Percentiles rank a stretch among this genome's conserved stretches.
phyloP scores from a whole-genome alignment of 2,888 invertebrate genomes.

The Aelia acuminata region DNA sequence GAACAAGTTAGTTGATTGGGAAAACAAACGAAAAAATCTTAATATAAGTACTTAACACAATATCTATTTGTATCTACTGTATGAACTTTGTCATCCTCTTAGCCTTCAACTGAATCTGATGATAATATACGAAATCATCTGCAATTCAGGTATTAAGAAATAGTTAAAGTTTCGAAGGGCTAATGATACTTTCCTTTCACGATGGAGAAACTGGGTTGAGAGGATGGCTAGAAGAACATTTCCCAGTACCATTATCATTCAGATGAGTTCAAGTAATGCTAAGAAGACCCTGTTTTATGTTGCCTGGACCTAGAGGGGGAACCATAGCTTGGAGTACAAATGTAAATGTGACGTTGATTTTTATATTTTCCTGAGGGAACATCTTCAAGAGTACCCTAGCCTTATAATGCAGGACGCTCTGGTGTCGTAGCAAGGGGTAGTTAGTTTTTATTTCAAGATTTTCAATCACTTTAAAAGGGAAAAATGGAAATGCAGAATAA shows the following conservation, averaged over 20 bases:
- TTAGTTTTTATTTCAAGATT: background rate
- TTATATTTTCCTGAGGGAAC: background rate
- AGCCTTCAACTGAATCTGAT: too few relatives aligned
- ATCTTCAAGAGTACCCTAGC: background rate
- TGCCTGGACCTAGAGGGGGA: background rate
- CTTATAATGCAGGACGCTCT: background rate
- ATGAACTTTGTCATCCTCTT: too few relatives aligned
- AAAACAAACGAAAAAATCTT: too few relatives aligned
- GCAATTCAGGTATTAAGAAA: too few relatives aligned
- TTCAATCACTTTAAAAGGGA: background rate
- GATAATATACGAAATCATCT: too few relatives aligned
- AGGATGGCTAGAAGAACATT: background rate
- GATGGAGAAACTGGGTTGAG: background rate
- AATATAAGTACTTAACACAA: too few relatives aligned
- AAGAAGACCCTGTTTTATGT: background rate
- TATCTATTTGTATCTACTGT: too few relatives aligned
- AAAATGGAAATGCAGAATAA: background rate
- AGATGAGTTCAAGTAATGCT: background rate
- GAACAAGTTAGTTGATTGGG: too few relatives aligned
- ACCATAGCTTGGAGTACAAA: background rate
- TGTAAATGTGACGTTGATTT: background rate
- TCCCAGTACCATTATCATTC: background rate
- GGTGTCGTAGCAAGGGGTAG: background rate
- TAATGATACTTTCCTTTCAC: background rate
- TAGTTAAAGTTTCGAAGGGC: too few relatives aligned